Evolutionary conservation across 1,140 invertebrate species (phyloP), one percentile per base, ranked within the genome.

Genomic region (Sarcophaga peregrina): DNA sequence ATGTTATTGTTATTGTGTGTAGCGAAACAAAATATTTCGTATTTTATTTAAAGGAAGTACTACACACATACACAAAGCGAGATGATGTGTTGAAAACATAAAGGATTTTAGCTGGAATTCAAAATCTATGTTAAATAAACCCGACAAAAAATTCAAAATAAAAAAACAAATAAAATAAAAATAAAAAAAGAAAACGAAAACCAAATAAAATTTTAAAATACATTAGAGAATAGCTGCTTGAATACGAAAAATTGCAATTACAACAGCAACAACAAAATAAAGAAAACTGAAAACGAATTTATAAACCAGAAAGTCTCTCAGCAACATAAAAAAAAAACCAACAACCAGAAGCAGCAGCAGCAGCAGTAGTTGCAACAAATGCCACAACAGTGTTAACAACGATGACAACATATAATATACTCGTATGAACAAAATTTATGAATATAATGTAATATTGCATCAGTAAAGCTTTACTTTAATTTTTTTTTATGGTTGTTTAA

Each of bases 361-460:
- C 15, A 80, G 17, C 5, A 62, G 46, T 45, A 76, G 45, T 37
- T 37, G 25, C 25, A 37, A 37, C 25, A 54, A 54, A 54, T 11
- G 15, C 9, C 52, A 54, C 5, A 68, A 4, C 7, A 68, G 8
- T 72, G 62, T 37, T 25, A 72, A 78, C 75, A 78, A 78, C 48
- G 75, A 78, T 81, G 58, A 81, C 52, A 78, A 25, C 10, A 20
- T 20, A 58, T 13, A 37, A 37, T 37, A 37, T 37, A 37, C 1
- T 37, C 13, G 20, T 68, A 68, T n/a, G 17, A 50, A 78, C 25
- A 52, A 15, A 78, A 50, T 78, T 78, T 50, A 52, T 78, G 47
- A 52, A 78, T 52, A 78, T 50, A 78, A 50, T 20, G 9, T 15
- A 78, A 52, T 47, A 78, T 78, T 78, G 52, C 47, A 78, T 78